These are phyloP conservation scores for Minunthozetes semirufus DNA, from an alignment of 2,888 invertebrate species.

Conservation along the genomic window DNA sequence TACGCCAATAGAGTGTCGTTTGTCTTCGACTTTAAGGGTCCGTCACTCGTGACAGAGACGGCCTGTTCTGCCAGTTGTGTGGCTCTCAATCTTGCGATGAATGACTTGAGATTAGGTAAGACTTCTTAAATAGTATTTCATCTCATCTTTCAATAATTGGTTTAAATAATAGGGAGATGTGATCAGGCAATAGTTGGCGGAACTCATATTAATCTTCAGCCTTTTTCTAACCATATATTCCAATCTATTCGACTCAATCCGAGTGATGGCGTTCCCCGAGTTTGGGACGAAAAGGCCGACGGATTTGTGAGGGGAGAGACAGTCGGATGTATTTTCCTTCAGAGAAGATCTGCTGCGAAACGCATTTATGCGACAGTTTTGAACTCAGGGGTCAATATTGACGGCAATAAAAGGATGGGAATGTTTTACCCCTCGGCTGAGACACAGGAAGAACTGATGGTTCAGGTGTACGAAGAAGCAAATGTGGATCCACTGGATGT, in stretches of 20 bases:
- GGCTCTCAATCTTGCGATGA: slow-evolving; percentile 76
- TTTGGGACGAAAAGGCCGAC: slow-evolving; percentile 82
- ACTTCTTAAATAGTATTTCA: too few relatives aligned
- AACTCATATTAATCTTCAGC: slow-evolving; percentile 51
- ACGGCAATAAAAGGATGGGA: slow-evolving; percentile 75
- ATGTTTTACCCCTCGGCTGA: slow-evolving; percentile 55
- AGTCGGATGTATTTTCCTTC: slow-evolving; percentile 62
- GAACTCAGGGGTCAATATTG: slow-evolving; percentile 82
- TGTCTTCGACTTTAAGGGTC: slow-evolving; percentile 54
- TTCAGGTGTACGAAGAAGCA: slow-evolving; percentile 75
- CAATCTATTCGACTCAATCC: slow-evolving; percentile 82
- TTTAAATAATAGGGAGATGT: slow-evolving; percentile 52
- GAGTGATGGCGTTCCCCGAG: slow-evolving; percentile 80
- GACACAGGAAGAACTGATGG: slow-evolving; percentile 59
- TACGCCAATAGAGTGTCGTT: slow-evolving; percentile 48
- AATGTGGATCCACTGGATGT: slow-evolving; percentile 74
- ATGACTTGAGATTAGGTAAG: slow-evolving; percentile 58
- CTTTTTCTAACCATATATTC: slow-evolving; percentile 66
- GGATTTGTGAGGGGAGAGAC: slow-evolving; percentile 82
- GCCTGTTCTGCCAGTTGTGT: slow-evolving; percentile 93
- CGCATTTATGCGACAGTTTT: slow-evolving; percentile 78
- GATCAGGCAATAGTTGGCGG: slow-evolving; percentile 74
- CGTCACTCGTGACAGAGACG: slow-evolving; percentile 91
- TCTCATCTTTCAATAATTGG: slow-evolving; percentile 1
- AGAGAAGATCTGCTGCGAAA: slow-evolving; percentile 63